phyloP scores from a whole-genome alignment of 2,113 vertebrate species.

The Corythoichthys haematopterus region DNA sequence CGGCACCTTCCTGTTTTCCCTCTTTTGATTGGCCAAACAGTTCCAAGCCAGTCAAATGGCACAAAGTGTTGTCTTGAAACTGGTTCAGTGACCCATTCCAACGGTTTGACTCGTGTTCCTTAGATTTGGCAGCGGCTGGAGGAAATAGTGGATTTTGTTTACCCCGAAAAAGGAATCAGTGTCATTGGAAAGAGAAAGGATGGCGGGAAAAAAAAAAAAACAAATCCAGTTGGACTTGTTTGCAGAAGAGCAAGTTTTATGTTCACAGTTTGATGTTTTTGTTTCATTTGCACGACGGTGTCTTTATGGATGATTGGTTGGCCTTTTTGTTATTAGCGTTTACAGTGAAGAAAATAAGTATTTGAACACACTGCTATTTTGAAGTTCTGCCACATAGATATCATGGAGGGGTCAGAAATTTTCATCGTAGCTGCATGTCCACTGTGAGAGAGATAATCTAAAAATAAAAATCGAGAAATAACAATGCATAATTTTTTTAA shows the following conservation, averaged over 20 bases:
- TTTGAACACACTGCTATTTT: no score
- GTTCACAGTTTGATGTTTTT: conserved; percentile 38
- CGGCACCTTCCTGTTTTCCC: neutral
- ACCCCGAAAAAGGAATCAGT: conserved; percentile 21
- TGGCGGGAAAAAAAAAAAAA: conserved; percentile 26
- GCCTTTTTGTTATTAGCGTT: neutral
- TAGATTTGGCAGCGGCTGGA: conserved; percentile 45
- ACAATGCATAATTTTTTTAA: no score
- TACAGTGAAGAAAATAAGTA: neutral
- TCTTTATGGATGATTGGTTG: neutral
- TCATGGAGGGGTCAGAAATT: no score
- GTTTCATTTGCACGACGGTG: conserved; percentile 23
- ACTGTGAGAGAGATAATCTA: no score
- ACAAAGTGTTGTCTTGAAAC: conserved; percentile 24
- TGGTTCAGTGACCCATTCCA: conserved; percentile 58
- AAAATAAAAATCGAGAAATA: no score
- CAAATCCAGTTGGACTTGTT: conserved; percentile 37
- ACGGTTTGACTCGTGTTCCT: conserved; percentile 46
- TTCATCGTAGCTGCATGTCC: no score
- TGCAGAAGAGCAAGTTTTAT: conserved; percentile 33
- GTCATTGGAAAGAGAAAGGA: conserved; percentile 20
- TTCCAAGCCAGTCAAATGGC: conserved; percentile 25
- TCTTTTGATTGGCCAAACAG: neutral
- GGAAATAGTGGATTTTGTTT: conserved; percentile 58
- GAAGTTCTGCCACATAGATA: no score